These are phyloP conservation scores for Macrotrachela quadricornifera DNA, from an alignment of 1,140 invertebrate species.

Conservation along the genomic window DNA sequence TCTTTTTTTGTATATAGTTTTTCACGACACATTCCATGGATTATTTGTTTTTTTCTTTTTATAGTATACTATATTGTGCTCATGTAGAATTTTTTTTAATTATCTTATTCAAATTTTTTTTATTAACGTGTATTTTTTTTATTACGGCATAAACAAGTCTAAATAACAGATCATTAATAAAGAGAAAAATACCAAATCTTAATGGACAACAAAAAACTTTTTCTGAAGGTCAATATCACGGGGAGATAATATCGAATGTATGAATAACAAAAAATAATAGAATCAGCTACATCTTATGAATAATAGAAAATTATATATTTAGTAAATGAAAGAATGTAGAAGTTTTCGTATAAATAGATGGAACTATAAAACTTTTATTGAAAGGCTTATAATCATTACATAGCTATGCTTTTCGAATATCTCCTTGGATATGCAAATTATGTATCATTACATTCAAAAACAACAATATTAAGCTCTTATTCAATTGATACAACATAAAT, in stretches of 20 bases:
- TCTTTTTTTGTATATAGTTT: too few species aligned
- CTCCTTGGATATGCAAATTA: slow-evolving; percentile 92
- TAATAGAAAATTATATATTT: slow-evolving; percentile 11
- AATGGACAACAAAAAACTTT: slow-evolving; percentile 83
- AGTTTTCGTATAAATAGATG: slow-evolving; percentile 89
- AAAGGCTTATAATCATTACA: slow-evolving; percentile 97
- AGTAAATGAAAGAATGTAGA: slow-evolving; percentile 76
- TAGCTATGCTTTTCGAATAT: slow-evolving; percentile 73
- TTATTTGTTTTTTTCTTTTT: too few species aligned
- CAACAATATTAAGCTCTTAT: slow-evolving; percentile 73
- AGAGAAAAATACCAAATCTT: background rate
- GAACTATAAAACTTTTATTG: slow-evolving; percentile 85
- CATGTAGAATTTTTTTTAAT: too few species aligned
- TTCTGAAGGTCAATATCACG: slow-evolving; percentile 71
- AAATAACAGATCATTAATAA: background rate
- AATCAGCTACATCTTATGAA: too few species aligned
- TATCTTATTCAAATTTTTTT: too few species aligned
- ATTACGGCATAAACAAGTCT: too few species aligned
- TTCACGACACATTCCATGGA: too few species aligned
- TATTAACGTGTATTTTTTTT: too few species aligned
- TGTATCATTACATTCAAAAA: slow-evolving; percentile 86
- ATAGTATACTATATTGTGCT: too few species aligned
- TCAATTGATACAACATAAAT: slow-evolving; percentile 66
- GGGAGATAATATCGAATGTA: slow-evolving; percentile 61
- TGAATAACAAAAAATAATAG: slow-evolving; percentile 32